Evolutionary conservation across 2,888 invertebrate genomes (phyloP).

Genomic region (Hemistola chrysoprasaria): DNA sequence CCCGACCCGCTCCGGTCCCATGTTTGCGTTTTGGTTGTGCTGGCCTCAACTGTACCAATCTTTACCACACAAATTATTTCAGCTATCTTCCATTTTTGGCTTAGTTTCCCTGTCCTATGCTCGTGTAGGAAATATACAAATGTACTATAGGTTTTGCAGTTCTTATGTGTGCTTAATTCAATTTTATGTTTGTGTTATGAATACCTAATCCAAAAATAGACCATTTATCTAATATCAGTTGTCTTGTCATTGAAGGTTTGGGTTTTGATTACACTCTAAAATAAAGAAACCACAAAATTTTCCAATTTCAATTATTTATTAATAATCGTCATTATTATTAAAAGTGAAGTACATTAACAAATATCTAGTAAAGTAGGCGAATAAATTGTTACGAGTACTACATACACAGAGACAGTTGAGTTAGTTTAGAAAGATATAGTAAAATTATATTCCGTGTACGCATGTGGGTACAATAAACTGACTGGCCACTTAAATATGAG

Average conservation of each 20-base stretch:
- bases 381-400: constrained; percentile 59
- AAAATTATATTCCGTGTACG: neutral
- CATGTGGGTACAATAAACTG: too few relatives aligned
- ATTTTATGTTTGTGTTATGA: constrained; percentile 2
- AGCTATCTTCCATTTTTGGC: too few relatives aligned
- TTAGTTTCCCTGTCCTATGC: too few relatives aligned
- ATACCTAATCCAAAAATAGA: neutral
- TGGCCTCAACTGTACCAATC: too few relatives aligned
- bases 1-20: too few relatives aligned
- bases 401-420: constrained; percentile 50
- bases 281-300: constrained; percentile 35
- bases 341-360: constrained; percentile 66
- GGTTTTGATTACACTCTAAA: neutral
- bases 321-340: constrained; percentile 65
- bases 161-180: neutral
- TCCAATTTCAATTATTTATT: constrained; percentile 63
- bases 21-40: too few relatives aligned
- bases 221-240: too few relatives aligned
- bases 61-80: too few relatives aligned
- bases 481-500: too few relatives aligned
- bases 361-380: constrained; percentile 65
- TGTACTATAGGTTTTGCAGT: neutral
- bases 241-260: too few relatives aligned
- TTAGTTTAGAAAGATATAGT: constrained; percentile 1
- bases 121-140: too few relatives aligned